phyloP scores from a whole-genome alignment of 2,888 invertebrate genomes.

The Eugnorisma glareosa region DNA sequence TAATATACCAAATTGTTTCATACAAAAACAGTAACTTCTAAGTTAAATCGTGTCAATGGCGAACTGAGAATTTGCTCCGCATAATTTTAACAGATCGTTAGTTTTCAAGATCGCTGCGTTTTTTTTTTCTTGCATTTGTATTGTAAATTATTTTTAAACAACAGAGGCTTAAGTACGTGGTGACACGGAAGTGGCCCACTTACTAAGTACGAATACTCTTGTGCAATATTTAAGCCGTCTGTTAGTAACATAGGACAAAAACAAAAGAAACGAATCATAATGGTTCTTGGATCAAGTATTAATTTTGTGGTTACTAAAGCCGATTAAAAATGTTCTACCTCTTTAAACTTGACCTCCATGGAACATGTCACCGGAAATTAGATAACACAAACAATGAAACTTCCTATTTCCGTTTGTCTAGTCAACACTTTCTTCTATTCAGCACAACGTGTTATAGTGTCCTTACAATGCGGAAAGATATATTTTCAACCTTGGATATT shows the following conservation, averaged over 20 bases:
- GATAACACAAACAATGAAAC: conserved; percentile 73
- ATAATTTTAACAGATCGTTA: conserved; percentile 62
- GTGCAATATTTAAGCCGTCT: not conserved
- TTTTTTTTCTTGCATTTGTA: conserved; percentile 4
- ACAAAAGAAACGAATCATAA: not conserved
- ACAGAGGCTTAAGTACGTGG: not conserved
- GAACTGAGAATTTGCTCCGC: conserved; percentile 46
- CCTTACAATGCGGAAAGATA: conserved; percentile 69
- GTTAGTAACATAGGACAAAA: conserved; percentile 1
- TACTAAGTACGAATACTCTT: not conserved
- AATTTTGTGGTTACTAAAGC: not conserved
- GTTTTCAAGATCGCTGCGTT: conserved; percentile 47
- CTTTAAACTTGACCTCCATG: conserved; percentile 79
- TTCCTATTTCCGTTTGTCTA: conserved; percentile 84
- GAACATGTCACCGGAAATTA: conserved; percentile 76
- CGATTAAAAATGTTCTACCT: conserved; percentile 31
- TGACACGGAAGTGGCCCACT: not conserved
- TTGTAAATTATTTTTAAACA: not conserved
- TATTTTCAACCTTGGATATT: conserved; percentile 55
- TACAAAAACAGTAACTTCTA: conserved; percentile 39
- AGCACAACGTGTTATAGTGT: conserved; percentile 59
- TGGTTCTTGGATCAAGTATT: not conserved
- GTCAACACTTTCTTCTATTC: conserved; percentile 81
- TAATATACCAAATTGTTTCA: conserved; percentile 49
- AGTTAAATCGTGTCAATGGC: conserved; percentile 66